Evolutionary conservation across 2,113 vertebrate genomes (phyloP).

Genomic region (Elephantulus edwardii): DNA sequence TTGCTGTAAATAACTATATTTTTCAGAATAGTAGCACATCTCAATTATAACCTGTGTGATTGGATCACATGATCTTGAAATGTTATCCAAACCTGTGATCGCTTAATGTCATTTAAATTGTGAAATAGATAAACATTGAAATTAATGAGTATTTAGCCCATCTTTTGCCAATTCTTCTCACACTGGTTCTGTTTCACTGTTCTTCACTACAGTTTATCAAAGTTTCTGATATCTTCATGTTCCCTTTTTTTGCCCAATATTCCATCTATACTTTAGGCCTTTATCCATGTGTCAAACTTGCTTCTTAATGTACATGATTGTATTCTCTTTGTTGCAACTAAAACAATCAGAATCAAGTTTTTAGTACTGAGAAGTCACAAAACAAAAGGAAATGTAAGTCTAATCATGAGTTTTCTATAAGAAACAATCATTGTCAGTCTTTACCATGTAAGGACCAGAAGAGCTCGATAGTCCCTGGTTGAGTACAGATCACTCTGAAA

Average conservation of each 20-base stretch:
- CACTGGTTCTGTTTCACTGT: background rate
- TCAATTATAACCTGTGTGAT: background rate
- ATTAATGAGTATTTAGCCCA: background rate
- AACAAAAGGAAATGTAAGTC: background rate
- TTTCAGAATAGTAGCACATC: background rate
- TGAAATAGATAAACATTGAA: background rate
- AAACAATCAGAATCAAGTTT: constrained; percentile 41
- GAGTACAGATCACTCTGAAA: no score
- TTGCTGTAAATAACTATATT: background rate
- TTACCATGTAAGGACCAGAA: no score
- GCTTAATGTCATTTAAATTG: constrained; percentile 5
- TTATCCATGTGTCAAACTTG: background rate
- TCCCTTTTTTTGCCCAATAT: constrained; percentile 15
- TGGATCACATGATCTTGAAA: background rate
- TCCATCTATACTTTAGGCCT: constrained; percentile 34
- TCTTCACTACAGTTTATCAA: background rate
- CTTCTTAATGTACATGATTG: constrained; percentile 11
- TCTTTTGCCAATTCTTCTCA: background rate
- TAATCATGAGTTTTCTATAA: no score
- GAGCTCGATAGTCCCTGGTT: no score
- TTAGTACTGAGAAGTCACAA: background rate
- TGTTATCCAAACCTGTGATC: background rate
- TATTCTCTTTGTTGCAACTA: constrained; percentile 38
- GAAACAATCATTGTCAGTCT: no score
- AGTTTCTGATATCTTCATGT: background rate